Conservation (phyloP, 2,113 vertebrate genomes). For the Aphyosemion australe region DNA sequence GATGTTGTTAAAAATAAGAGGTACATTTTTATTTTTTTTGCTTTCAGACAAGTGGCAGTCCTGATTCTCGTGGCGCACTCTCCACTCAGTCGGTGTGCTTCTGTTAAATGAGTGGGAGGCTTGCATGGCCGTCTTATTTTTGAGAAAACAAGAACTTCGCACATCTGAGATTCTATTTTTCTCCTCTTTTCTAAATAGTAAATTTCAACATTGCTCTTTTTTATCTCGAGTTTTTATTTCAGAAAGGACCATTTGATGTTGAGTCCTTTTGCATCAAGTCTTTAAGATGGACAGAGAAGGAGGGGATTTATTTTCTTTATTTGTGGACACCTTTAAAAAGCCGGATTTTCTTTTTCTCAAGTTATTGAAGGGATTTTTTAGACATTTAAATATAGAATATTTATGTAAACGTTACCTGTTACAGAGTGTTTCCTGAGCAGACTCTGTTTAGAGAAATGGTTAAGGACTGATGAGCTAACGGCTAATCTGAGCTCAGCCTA, state of each 20-base stretch:
- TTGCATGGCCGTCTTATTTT: slow-evolving; percentile 19
- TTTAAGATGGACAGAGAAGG: no score
- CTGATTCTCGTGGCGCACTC: slow-evolving; percentile 18
- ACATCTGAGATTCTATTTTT: neutral
- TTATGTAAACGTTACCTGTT: no score
- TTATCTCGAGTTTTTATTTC: slow-evolving; percentile 24
- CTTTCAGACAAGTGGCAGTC: slow-evolving; percentile 40
- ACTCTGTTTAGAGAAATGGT: no score
- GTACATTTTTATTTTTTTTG: slow-evolving; percentile 8
- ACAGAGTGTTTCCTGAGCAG: no score
- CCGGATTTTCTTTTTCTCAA: no score
- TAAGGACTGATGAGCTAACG: no score
- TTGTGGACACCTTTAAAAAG: no score
- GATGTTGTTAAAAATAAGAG: slow-evolving; percentile 40
- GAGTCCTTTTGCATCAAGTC: no score
- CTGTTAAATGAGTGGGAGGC: slow-evolving; percentile 14
- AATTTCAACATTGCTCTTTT: neutral
- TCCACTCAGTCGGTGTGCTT: slow-evolving; percentile 16
- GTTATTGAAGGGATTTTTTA: no score
- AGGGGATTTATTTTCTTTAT: no score
- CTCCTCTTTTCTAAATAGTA: neutral
- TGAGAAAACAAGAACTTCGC: slow-evolving; percentile 15
- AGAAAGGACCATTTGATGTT: neutral
- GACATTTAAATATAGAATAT: no score
- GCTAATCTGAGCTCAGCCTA: no score